Evolutionary conservation across 2,888 invertebrate species (phyloP).

Genomic region (Parnassius mnemosyne): DNA sequence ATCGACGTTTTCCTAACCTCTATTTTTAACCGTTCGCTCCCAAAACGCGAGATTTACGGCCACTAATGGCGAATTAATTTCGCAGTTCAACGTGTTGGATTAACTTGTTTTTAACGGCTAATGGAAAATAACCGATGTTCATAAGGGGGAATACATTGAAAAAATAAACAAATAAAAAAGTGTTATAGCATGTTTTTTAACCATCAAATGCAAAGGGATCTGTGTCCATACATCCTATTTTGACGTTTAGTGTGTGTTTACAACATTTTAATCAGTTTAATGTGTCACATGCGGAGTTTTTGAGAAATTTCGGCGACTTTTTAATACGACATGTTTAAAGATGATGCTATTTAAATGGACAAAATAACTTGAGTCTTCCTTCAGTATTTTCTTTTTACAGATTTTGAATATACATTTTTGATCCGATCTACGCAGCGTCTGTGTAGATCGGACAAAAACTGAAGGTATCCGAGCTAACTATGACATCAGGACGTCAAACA

Average conservation of each 20-base stretch:
- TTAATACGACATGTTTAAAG: too few relatives aligned
- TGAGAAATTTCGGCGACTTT: too few relatives aligned
- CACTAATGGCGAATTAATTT: slow-evolving; percentile 54
- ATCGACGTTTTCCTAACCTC: slow-evolving; percentile 43
- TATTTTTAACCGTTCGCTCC: slow-evolving; percentile 45
- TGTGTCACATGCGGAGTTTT: neutral
- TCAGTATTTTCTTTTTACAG: too few relatives aligned
- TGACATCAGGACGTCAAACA: too few relatives aligned
- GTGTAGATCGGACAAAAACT: too few relatives aligned
- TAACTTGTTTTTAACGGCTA: slow-evolving; percentile 17
- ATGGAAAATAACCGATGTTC: slow-evolving; percentile 11
- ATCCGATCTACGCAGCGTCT: too few relatives aligned
- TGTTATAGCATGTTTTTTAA: neutral
- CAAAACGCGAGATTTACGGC: slow-evolving; percentile 49
- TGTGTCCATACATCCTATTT: neutral
- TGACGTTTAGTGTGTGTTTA: neutral
- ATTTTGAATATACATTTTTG: too few relatives aligned
- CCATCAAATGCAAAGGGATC: too few relatives aligned
- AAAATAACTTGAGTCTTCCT: too few relatives aligned
- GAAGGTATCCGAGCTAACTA: too few relatives aligned
- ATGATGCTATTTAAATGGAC: too few relatives aligned
- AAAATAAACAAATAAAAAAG: neutral
- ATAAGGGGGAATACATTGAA: neutral
- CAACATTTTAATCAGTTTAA: neutral
- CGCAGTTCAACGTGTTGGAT: slow-evolving; percentile 15